Percentiles rank a stretch among this genome's conserved stretches.
These are phyloP conservation scores for Seladonia tumulorum DNA, from an alignment of 2,888 invertebrate genomes.

Conservation along the genomic window DNA sequence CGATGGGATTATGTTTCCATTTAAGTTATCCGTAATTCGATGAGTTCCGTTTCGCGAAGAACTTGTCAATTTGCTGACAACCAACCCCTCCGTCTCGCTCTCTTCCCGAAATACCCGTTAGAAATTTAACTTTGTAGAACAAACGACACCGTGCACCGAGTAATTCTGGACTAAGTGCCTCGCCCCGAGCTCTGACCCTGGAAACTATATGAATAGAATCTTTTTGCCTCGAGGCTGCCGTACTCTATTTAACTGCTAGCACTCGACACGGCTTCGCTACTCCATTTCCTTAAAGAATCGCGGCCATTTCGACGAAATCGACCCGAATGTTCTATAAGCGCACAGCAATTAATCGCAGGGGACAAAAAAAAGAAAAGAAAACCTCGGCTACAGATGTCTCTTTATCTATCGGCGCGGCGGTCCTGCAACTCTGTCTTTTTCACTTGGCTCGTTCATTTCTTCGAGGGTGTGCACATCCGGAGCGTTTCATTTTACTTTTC, in stretches of 20 bases:
- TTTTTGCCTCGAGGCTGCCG: background rate
- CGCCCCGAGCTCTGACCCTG: background rate
- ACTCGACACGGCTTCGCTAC: background rate
- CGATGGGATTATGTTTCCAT: background rate
- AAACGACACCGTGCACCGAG: slow-evolving; percentile 1
- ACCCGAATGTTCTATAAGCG: background rate
- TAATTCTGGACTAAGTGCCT: background rate
- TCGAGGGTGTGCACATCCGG: background rate
- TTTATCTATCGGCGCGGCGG: background rate
- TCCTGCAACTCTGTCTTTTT: background rate
- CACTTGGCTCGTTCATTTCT: background rate
- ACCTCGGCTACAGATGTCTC: background rate
- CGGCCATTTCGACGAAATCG: background rate
- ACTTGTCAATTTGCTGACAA: background rate
- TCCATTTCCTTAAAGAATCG: slow-evolving; percentile 1
- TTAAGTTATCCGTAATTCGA: background rate
- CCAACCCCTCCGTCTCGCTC: no score
- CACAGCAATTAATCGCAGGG: background rate
- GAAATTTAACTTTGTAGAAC: slow-evolving; percentile 7
- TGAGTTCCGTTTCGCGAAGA: background rate
- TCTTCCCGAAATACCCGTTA: slow-evolving; percentile 3
- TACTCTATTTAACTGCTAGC: slow-evolving; percentile 11
- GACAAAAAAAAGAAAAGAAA: background rate
- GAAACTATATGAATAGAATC: slow-evolving; percentile 18
- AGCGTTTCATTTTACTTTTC: background rate